Conservation (phyloP, 2,888 invertebrate species). For the Entomobrya multifasciata region DNA sequence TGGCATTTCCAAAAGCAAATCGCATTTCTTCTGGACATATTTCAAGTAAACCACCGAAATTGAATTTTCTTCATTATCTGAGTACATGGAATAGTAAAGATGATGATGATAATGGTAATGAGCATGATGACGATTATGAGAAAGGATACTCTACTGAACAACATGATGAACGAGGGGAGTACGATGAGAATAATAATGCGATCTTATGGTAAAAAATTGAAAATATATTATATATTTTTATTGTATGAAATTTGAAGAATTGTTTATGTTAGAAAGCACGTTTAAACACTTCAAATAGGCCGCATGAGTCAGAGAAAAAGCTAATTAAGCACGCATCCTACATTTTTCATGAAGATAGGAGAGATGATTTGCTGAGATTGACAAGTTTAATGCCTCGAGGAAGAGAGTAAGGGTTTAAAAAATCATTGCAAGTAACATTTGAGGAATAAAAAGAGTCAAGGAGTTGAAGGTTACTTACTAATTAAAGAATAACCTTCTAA, state of each 20-base stretch:
- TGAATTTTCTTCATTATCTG: not conserved
- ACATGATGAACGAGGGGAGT: not conserved
- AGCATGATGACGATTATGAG: not conserved
- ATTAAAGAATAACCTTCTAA: too few relatives aligned
- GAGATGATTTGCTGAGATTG: not conserved
- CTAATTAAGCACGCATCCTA: conserved; percentile 43
- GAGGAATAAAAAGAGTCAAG: too few relatives aligned
- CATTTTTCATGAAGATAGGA: conserved; percentile 23
- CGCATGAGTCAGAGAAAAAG: conserved; percentile 11
- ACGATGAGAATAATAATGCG: not conserved
- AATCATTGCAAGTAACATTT: too few relatives aligned
- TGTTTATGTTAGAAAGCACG: too few relatives aligned
- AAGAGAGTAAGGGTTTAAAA: conserved; percentile 1
- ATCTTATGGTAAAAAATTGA: not conserved
- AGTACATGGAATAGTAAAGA: not conserved
- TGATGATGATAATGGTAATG: too few relatives aligned
- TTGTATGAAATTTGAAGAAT: too few relatives aligned
- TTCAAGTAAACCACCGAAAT: not conserved
- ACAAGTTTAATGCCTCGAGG: not conserved
- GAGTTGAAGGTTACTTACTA: too few relatives aligned
- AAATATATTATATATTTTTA: too few relatives aligned
- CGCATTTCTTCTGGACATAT: too few relatives aligned
- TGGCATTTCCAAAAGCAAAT: too few relatives aligned
- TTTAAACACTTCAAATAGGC: not conserved
- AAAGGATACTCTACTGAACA: too few relatives aligned